These are phyloP conservation scores for Malaclemys terrapin DNA, from an alignment of 2,113 vertebrate genomes.

Conservation along the genomic window DNA sequence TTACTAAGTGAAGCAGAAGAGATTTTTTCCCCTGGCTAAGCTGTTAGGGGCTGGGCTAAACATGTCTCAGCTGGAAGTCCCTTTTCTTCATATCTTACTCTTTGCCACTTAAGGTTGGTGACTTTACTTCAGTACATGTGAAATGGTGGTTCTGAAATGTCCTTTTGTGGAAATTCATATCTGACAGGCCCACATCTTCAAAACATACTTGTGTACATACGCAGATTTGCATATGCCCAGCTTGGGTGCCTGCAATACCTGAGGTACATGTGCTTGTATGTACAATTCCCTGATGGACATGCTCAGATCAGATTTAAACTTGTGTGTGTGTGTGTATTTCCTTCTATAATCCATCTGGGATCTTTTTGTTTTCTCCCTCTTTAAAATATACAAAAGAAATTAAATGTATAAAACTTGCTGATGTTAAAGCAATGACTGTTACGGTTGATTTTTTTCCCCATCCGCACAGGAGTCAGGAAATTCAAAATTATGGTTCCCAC, in stretches of 20 bases:
- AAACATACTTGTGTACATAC: neutral
- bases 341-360: neutral
- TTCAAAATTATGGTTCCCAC: constrained; percentile 18
- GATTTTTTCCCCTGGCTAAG: neutral
- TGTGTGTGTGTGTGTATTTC: neutral
- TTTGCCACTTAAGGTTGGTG: neutral
- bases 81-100: neutral
- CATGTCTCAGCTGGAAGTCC: neutral
- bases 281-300: neutral
- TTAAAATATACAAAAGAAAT: neutral
- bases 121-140: neutral
- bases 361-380: neutral
- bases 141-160: neutral
- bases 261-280: neutral
- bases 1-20: neutral
- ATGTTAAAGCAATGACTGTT: neutral
- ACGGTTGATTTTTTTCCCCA: neutral
- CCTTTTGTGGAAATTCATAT: neutral
- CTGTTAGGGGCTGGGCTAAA: neutral
- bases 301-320: neutral
- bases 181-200: neutral
- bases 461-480: neutral
- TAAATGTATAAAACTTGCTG: neutral
- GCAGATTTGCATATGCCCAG: neutral
- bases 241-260: neutral